phyloP scores from a whole-genome alignment of 2,888 invertebrate species.

The Parnassius mnemosyne region DNA sequence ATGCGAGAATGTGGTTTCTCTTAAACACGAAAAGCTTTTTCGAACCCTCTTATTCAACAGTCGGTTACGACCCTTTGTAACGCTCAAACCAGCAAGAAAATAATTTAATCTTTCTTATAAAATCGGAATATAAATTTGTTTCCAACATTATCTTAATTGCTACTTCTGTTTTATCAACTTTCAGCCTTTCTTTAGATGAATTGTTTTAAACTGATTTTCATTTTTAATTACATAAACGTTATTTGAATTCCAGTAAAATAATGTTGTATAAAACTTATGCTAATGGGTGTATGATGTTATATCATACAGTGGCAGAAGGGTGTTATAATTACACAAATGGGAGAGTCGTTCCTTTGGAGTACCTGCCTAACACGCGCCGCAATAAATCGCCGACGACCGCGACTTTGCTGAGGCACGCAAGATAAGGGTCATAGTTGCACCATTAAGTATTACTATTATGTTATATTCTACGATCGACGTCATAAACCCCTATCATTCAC shows the following conservation, averaged over 20 bases:
- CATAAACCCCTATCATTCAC: constrained; percentile 39
- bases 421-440: constrained; percentile 70
- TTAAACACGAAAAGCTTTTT: constrained; percentile 52
- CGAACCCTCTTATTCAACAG: constrained; percentile 48
- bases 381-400: constrained; percentile 66
- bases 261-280: too few species aligned
- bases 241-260: too few species aligned
- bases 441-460: constrained; percentile 60
- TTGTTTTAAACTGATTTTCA: constrained; percentile 11
- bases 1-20: constrained; percentile 54
- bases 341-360: constrained; percentile 47
- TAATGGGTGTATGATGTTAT: background rate
- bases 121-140: constrained; percentile 72
- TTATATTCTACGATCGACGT: constrained; percentile 56
- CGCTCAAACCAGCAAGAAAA: constrained; percentile 61
- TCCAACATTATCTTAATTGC: constrained; percentile 67
- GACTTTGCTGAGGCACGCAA: constrained; percentile 53
- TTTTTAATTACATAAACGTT: constrained; percentile 1
- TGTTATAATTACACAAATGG: constrained; percentile 55
- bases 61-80: constrained; percentile 47
- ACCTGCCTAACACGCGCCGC: constrained; percentile 54
- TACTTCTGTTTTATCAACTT: constrained; percentile 47
- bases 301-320: constrained; percentile 32
- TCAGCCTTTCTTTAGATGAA: constrained; percentile 11
- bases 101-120: constrained; percentile 67